Evolutionary conservation across 2,888 invertebrate genomes (phyloP).

Genomic region (Torymus auratus): DNA sequence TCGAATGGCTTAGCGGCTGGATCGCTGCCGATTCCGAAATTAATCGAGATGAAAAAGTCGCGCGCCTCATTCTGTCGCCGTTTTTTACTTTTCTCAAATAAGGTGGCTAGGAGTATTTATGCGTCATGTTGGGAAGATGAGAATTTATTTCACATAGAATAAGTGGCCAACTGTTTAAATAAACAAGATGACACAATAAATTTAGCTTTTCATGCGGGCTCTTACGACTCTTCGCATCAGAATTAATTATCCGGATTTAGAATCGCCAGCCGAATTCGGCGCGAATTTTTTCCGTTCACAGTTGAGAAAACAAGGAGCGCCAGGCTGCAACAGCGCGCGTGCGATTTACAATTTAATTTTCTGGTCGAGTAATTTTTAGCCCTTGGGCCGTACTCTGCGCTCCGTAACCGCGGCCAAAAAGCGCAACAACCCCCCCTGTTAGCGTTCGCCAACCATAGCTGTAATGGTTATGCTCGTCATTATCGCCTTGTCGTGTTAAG

Average conservation of each 20-base stretch:
- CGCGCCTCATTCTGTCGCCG: slow-evolving; percentile 1
- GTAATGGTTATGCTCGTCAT: slow-evolving; percentile 72
- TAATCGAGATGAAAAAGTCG: slow-evolving; percentile 64
- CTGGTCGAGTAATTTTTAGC: slow-evolving; percentile 71
- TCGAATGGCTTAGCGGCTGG: slow-evolving; percentile 49
- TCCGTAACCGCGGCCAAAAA: slow-evolving; percentile 62
- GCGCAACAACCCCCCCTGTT: slow-evolving; percentile 62
- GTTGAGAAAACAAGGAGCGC: background rate
- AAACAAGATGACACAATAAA: no score
- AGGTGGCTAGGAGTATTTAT: no score
- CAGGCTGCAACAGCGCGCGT: background rate
- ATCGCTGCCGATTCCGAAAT: slow-evolving; percentile 63
- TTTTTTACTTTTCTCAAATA: background rate
- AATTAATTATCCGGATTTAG: slow-evolving; percentile 7
- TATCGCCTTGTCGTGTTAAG: slow-evolving; percentile 71
- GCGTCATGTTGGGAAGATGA: no score
- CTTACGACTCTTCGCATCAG: background rate
- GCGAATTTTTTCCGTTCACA: no score
- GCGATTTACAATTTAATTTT: slow-evolving; percentile 71
- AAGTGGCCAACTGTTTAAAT: no score
- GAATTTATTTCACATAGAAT: no score
- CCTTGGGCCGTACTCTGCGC: slow-evolving; percentile 55
- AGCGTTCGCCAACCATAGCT: slow-evolving; percentile 69
- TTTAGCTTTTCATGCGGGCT: no score
- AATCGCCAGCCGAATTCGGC: background rate